Evolutionary conservation across 2,113 vertebrate genomes (phyloP), one percentile per base, ranked within the genome.

Genomic region (Odocoileus virginianus): DNA sequence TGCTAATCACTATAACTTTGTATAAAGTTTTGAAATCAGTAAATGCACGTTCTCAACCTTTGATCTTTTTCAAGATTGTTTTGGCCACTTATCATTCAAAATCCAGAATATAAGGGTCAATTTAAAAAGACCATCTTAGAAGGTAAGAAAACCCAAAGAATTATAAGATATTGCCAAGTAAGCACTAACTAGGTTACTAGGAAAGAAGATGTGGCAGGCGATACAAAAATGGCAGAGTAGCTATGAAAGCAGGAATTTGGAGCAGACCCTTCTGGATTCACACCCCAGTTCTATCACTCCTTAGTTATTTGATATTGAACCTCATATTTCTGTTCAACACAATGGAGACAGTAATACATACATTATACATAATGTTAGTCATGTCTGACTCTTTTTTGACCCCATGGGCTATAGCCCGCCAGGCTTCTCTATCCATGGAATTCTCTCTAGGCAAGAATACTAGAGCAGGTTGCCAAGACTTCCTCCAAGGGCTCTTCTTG

Each of bases 371-470:
- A 74, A 13, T 43, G 71, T 76, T 76, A 43, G 71, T 76, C 6
- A 0, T 76, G 11, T 23, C 23, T 25, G 23, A 74, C 67, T 74
- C 67, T 74, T 74, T 67, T 74, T 25, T 74, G 71, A 74, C 21
- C 36, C 36, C 6, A 13, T 43, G 36, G 36, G 43, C 36, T 43
- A 13, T 2, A 25, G 12, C 36, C 36, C 2, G 0, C 21, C 21
- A 74, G 12, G 71, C 36, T 71, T 36, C 67, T 74, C 36, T 25
- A 14, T 74, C 71, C 71, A 40, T 43, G 21, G 71, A 74, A 74
- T 74, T 74, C 36, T 74, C 21, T 74, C 21, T 74, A 74, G 36
- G 23, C 36, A 27, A 74, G 71, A 25, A 74, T 25, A 74, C 71
- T 74, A 43, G 36, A 74, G 71, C 0, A 0, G 71, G 36, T 25